A percentile compares a stretch with the other conserved stretches of the same genome.
phyloP scores from a whole-genome alignment of 2,797 vertebrate species.

The Neosalanx taihuensis region DNA sequence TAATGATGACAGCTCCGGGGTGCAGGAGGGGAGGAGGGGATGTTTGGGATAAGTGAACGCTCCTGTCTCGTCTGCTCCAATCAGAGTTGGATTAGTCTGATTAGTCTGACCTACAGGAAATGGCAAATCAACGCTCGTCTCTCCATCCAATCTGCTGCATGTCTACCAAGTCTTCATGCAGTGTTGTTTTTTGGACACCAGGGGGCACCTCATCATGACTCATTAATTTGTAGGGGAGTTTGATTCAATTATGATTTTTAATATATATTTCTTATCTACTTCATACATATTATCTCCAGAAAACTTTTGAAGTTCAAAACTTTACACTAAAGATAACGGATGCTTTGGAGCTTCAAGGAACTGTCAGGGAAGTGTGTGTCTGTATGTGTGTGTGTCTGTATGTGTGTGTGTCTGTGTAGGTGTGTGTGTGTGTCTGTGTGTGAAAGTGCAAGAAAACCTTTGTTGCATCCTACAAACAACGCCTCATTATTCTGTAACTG shows the following conservation, averaged over 20 bases:
- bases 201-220: constrained; percentile 34
- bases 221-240: constrained; percentile 42
- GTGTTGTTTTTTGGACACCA: constrained; percentile 36
- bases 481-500: constrained; percentile 18
- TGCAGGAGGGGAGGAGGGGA: constrained; percentile 8
- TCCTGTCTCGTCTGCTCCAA: constrained; percentile 47
- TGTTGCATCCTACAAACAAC: constrained; percentile 16
- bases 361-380: constrained; percentile 11
- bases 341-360: constrained; percentile 6
- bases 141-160: constrained; percentile 28
- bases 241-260: constrained; percentile 17
- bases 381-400: not conserved
- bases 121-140: constrained; percentile 40
- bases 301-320: not conserved
- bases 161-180: constrained; percentile 30
- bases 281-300: constrained; percentile 10
- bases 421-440: too few species aligned
- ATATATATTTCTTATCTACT: constrained; percentile 21
- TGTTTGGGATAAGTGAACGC: not conserved
- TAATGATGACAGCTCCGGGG: constrained; percentile 37
- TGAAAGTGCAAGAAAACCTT: constrained; percentile 20
- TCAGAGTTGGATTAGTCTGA: constrained; percentile 29
- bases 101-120: constrained; percentile 34
- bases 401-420: not conserved
- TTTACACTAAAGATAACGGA: not conserved